These are phyloP conservation scores for Thelaira solivaga DNA, from an alignment of 2,888 invertebrate species.

Conservation along the genomic window DNA sequence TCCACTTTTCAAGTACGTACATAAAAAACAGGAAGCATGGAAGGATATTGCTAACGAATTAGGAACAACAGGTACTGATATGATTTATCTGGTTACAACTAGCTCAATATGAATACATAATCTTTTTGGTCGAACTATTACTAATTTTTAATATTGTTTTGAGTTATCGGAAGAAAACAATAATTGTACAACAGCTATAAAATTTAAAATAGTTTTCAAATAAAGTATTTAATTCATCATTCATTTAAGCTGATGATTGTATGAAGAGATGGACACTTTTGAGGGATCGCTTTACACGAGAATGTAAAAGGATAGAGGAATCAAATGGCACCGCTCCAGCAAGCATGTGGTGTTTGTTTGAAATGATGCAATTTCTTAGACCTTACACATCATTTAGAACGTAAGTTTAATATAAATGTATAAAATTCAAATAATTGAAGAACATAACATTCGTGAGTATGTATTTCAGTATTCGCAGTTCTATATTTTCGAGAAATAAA, in stretches of 20 bases:
- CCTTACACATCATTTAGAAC: slow-evolving; percentile 9
- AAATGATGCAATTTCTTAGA: slow-evolving; percentile 36
- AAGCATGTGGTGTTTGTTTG: slow-evolving; percentile 9
- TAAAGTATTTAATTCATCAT: background rate
- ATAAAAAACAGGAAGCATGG: slow-evolving; percentile 36
- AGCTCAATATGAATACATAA: no score
- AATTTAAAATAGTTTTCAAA: background rate
- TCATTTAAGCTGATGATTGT: slow-evolving; percentile 14
- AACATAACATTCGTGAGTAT: background rate
- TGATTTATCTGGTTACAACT: no score
- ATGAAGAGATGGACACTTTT: slow-evolving; percentile 20
- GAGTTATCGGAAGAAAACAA: no score
- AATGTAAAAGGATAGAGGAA: slow-evolving; percentile 1
- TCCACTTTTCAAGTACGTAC: slow-evolving; percentile 6
- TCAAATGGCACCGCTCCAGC: background rate
- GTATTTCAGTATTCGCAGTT: slow-evolving; percentile 12
- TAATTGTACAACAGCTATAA: no score
- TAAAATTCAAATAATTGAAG: background rate
- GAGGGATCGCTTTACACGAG: slow-evolving; percentile 22
- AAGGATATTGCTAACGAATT: slow-evolving; percentile 17
- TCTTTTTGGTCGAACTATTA: no score
- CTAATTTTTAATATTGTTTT: no score
- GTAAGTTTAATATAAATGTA: background rate
- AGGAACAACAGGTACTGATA: slow-evolving; percentile 1
- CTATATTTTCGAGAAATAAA: background rate